Evolutionary conservation across 2,113 vertebrate species (phyloP).

Genomic region (Dipodomys merriami): DNA sequence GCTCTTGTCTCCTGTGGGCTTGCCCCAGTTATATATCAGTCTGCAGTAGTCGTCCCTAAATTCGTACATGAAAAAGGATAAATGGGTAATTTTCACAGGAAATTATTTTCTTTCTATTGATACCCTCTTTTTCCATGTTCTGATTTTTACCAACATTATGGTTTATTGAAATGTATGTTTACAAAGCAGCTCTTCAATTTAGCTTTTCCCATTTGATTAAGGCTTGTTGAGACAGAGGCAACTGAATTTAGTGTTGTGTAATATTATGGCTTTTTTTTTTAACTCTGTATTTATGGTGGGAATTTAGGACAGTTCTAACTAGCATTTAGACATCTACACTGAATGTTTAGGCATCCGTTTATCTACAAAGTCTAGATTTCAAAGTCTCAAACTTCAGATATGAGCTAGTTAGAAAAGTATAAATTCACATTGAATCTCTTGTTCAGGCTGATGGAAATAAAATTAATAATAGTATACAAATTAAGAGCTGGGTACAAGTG

Average conservation of each 20-base stretch:
- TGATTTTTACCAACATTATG: slow-evolving; percentile 70
- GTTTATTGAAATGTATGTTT: slow-evolving; percentile 72
- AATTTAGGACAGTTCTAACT: slow-evolving; percentile 65
- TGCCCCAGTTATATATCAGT: slow-evolving; percentile 19
- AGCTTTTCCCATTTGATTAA: slow-evolving; percentile 76
- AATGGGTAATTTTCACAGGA: slow-evolving; percentile 65
- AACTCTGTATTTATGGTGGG: slow-evolving; percentile 24
- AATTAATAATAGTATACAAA: neutral
- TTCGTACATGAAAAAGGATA: slow-evolving; percentile 68
- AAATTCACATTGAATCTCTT: neutral
- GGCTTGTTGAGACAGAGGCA: slow-evolving; percentile 63
- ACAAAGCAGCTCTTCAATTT: slow-evolving; percentile 72
- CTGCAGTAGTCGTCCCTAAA: slow-evolving; percentile 36
- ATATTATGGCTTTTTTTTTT: slow-evolving; percentile 70
- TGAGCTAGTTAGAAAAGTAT: neutral
- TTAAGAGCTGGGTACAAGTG: too few species aligned
- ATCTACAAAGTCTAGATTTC: slow-evolving; percentile 15
- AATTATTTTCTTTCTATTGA: slow-evolving; percentile 70
- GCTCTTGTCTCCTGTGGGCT: slow-evolving; percentile 25
- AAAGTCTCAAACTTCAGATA: slow-evolving; percentile 20
- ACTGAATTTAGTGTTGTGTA: slow-evolving; percentile 57
- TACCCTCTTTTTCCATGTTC: slow-evolving; percentile 52
- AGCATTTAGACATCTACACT: slow-evolving; percentile 59
- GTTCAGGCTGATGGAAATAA: neutral
- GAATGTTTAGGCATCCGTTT: slow-evolving; percentile 51